These are phyloP conservation scores for Echinarachnius parma DNA, from an alignment of 53 echinoderm and acorn worm genomes.

Conservation along the genomic window DNA sequence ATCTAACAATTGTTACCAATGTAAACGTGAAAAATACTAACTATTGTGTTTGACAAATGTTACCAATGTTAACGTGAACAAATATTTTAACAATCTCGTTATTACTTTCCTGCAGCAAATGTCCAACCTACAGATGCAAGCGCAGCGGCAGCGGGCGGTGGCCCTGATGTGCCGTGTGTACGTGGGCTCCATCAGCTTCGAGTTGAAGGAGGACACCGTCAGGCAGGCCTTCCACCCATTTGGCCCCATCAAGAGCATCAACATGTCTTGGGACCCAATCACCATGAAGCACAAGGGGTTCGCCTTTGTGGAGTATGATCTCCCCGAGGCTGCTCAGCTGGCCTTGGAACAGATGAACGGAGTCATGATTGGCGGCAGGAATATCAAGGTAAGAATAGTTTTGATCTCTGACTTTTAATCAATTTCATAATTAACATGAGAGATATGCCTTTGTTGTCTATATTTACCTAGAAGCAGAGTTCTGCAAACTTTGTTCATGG, in stretches of 20 bases:
- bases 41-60: no score
- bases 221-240: slow-evolving; percentile 95
- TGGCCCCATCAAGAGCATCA: slow-evolving; percentile 99
- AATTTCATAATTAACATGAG: not conserved
- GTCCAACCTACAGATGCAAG: slow-evolving; percentile 96
- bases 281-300: slow-evolving; percentile 99
- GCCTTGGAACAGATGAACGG: slow-evolving; percentile 99
- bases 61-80: no score
- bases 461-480: no score
- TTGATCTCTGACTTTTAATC: not conserved
- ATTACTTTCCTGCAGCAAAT: slow-evolving; percentile 70
- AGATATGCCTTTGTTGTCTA: not conserved
- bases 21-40: no score
- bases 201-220: slow-evolving; percentile 96
- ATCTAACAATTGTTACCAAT: no score
- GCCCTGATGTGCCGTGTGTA: slow-evolving; percentile 99
- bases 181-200: slow-evolving; percentile 97
- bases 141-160: slow-evolving; percentile 94
- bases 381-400: slow-evolving; percentile 81
- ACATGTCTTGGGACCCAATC: slow-evolving; percentile 99
- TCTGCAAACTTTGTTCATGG: not conserved
- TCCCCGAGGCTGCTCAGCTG: slow-evolving; percentile 97
- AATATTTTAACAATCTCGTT: not conserved
- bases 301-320: slow-evolving; percentile 98
- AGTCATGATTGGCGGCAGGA: slow-evolving; percentile 98